A percentile compares a stretch with the other conserved stretches of the same genome.
Conservation (phyloP, 2,888 invertebrate genomes). For the Amphipoea lucens region DNA sequence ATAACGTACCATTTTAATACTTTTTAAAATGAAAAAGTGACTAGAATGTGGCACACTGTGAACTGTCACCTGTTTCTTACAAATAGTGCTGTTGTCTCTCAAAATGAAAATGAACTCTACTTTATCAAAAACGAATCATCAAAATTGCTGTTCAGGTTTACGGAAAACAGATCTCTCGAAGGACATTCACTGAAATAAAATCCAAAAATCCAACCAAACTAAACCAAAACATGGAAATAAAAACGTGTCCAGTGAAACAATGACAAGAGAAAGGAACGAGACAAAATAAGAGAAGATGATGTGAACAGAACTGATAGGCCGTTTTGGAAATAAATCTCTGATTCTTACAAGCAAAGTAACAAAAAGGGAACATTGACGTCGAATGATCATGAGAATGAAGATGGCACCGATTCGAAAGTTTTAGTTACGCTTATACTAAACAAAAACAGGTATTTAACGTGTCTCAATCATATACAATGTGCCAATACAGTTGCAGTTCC, state of each 20-base stretch:
- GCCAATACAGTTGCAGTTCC: constrained; percentile 75
- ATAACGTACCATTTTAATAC: constrained; percentile 82
- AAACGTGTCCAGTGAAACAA: constrained; percentile 82
- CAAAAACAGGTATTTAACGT: constrained; percentile 73
- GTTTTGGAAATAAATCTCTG: constrained; percentile 90
- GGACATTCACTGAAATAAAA: constrained; percentile 87
- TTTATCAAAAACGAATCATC: constrained; percentile 77
- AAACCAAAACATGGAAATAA: constrained; percentile 75
- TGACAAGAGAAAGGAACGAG: constrained; percentile 84
- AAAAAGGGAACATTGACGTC: constrained; percentile 83
- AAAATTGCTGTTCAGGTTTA: constrained; percentile 83
- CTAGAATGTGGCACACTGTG: constrained; percentile 82
- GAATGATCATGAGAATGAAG: constrained; percentile 81
- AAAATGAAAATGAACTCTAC: constrained; percentile 85
- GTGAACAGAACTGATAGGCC: constrained; percentile 89
- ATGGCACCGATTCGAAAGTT: constrained; percentile 76
- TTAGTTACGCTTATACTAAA: constrained; percentile 76
- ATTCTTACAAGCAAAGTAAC: constrained; percentile 87
- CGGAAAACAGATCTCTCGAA: constrained; percentile 91
- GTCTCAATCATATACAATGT: constrained; percentile 80
- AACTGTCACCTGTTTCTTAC: constrained; percentile 80
- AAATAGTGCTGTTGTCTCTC: constrained; percentile 82
- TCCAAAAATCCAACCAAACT: constrained; percentile 70
- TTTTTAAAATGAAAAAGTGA: constrained; percentile 81
- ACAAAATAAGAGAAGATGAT: constrained; percentile 84